Evolutionary conservation across 2,888 invertebrate species (phyloP).

Genomic region (Lasioglossum malachurum): DNA sequence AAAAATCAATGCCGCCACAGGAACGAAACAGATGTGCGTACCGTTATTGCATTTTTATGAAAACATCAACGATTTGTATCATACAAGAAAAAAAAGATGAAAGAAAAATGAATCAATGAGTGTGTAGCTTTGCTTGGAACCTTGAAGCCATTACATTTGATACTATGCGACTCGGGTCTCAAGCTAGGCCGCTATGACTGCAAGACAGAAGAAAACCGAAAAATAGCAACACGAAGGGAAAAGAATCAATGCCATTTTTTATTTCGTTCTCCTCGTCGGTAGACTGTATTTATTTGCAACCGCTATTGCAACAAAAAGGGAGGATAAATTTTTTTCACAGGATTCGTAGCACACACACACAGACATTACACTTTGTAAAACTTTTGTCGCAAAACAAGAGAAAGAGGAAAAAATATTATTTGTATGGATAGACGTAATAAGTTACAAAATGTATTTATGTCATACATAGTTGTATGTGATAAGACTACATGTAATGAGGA

Average conservation of each 20-base stretch:
- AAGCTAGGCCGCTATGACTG: slow-evolving; percentile 68
- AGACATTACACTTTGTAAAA: slow-evolving; percentile 42
- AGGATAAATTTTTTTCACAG: slow-evolving; percentile 36
- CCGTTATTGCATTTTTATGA: slow-evolving; percentile 56
- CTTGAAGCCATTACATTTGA: slow-evolving; percentile 74
- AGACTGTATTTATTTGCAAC: slow-evolving; percentile 74
- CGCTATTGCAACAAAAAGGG: slow-evolving; percentile 54
- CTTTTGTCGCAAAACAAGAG: slow-evolving; percentile 39
- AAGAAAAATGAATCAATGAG: slow-evolving; percentile 34
- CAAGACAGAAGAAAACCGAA: slow-evolving; percentile 48
- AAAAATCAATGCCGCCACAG: slow-evolving; percentile 31
- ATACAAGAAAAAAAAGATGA: slow-evolving; percentile 32
- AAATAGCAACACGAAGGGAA: slow-evolving; percentile 7
- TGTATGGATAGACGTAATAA: slow-evolving; percentile 60
- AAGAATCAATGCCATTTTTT: slow-evolving; percentile 55
- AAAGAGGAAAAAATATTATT: slow-evolving; percentile 43
- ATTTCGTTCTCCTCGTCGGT: slow-evolving; percentile 45
- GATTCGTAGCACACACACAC: slow-evolving; percentile 23
- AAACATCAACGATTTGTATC: slow-evolving; percentile 57
- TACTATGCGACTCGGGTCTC: slow-evolving; percentile 74
- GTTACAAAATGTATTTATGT: slow-evolving; percentile 66
- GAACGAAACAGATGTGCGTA: slow-evolving; percentile 40
- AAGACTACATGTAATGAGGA: slow-evolving; percentile 58
- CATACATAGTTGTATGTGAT: slow-evolving; percentile 65
- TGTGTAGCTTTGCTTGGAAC: slow-evolving; percentile 68